These are phyloP conservation scores for Andrena hattorfiana DNA, from an alignment of 2,888 invertebrate species.

Conservation along the genomic window DNA sequence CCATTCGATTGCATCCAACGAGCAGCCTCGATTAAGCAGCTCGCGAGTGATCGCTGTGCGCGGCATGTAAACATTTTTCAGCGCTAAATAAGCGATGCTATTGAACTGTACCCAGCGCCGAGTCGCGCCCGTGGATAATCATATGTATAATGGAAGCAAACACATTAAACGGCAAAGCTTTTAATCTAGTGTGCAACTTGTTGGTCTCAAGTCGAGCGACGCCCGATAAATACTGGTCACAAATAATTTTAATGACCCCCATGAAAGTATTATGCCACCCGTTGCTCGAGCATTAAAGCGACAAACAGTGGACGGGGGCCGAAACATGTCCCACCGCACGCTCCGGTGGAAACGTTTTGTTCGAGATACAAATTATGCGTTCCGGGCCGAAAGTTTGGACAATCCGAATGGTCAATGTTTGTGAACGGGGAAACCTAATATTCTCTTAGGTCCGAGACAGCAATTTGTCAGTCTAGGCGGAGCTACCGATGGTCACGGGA, in stretches of 20 bases:
- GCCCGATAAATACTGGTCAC: slow-evolving; percentile 54
- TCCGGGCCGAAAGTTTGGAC: slow-evolving; percentile 48
- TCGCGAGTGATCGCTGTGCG: not conserved
- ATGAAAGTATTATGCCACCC: slow-evolving; percentile 66
- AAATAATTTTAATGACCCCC: slow-evolving; percentile 67
- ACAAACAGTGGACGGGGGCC: slow-evolving; percentile 54
- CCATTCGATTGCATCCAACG: no score
- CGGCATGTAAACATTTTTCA: slow-evolving; percentile 30
- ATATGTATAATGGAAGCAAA: slow-evolving; percentile 60
- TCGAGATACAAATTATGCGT: slow-evolving; percentile 74
- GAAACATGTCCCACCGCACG: slow-evolving; percentile 1
- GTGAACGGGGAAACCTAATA: slow-evolving; percentile 75
- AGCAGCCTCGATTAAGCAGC: no score
- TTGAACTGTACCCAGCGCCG: not conserved
- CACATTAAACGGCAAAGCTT: slow-evolving; percentile 76
- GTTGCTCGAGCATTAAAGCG: slow-evolving; percentile 65
- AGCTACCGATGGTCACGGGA: slow-evolving; percentile 23
- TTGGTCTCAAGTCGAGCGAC: slow-evolving; percentile 57
- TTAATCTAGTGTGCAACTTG: slow-evolving; percentile 77
- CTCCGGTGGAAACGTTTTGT: slow-evolving; percentile 48
- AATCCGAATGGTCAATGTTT: slow-evolving; percentile 69
- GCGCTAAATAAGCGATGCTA: slow-evolving; percentile 3
- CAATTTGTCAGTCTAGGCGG: slow-evolving; percentile 77
- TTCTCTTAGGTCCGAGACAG: slow-evolving; percentile 66
- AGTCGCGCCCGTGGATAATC: not conserved